Evolutionary conservation across 2,797 vertebrate genomes (phyloP).

Genomic region (Oreochromis grahami): DNA sequence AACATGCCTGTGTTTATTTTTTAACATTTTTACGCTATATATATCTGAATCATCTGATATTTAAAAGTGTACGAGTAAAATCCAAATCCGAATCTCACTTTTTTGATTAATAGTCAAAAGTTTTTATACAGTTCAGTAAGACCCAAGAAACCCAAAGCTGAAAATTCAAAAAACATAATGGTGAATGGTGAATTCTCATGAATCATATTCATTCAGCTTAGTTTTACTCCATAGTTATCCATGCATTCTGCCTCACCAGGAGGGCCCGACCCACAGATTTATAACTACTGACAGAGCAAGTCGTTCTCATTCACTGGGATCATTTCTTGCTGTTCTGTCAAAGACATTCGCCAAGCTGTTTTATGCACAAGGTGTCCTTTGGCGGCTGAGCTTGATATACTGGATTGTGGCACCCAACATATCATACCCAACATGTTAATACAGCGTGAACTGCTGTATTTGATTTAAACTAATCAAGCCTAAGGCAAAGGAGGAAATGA

Average conservation of each 20-base stretch:
- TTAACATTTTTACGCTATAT: neutral
- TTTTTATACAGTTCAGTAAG: neutral
- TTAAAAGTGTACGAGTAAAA: neutral
- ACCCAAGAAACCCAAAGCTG: neutral
- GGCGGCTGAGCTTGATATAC: neutral
- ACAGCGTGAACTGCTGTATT: neutral
- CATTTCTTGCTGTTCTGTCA: neutral
- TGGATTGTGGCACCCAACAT: neutral
- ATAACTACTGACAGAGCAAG: neutral
- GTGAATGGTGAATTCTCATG: no score
- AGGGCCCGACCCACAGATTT: neutral
- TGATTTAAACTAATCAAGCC: neutral
- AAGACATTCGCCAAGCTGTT: neutral
- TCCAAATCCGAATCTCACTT: neutral
- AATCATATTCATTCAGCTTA: neutral
- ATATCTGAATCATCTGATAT: neutral
- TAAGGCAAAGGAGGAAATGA: neutral
- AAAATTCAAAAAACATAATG: neutral
- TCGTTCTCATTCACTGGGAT: neutral
- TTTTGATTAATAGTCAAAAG: neutral
- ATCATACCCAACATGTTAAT: neutral
- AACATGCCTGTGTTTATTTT: neutral
- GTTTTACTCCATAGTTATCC: neutral
- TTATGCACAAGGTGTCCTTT: neutral
- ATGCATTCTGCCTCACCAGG: neutral